Evolutionary conservation across 1,140 invertebrate species (phyloP), one percentile per base, ranked within the genome.

Genomic region (Branchinecta lynchi): DNA sequence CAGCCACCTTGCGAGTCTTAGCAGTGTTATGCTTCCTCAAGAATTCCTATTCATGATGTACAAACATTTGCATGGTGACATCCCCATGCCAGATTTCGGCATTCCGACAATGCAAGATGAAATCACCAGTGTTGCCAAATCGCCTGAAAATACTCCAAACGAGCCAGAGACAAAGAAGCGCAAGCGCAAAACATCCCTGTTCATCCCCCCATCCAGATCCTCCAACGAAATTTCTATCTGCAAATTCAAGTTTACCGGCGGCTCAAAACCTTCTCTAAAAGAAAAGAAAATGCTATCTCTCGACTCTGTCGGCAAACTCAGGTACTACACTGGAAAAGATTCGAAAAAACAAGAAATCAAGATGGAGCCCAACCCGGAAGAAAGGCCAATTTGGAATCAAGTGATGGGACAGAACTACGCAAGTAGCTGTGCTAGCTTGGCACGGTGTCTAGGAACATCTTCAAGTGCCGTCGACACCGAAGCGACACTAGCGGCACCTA

Each of bases 191-290:
- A 60, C 51, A 12, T 60, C 51, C 12, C 6, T 60, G 12, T 60
- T 60, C 51, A 15, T 60, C 12, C 51, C 51, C 12, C 51, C 51
- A 60, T 3, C 51, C 12, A 60, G 17, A 60, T 15, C 51, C 32
- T 72, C 69, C 51, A 74, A 75, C 44, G 75, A 79, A 70, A 79
- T 81, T n/a, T 92, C 89, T 77, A 93, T 93, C 76, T 93, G 91
- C 76, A 93, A 93, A 76, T 93, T 93, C 75, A 93, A 93, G 76
- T 93, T 93, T 76, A 92, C 90, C 0, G 90, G 89, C 7, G 90
- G 91, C 0, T 88, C 89, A 43, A 89, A 90, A 71, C 91, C 91
- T 0, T 87, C 85, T 66, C 77, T 93, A 44, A 88, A 93, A 77
- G 90, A 93, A 74, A 93, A 93, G 79, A 93, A 93, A 77, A 92